phyloP scores from a whole-genome alignment of 2,113 vertebrate genomes.

The Syrmaticus mikado region DNA sequence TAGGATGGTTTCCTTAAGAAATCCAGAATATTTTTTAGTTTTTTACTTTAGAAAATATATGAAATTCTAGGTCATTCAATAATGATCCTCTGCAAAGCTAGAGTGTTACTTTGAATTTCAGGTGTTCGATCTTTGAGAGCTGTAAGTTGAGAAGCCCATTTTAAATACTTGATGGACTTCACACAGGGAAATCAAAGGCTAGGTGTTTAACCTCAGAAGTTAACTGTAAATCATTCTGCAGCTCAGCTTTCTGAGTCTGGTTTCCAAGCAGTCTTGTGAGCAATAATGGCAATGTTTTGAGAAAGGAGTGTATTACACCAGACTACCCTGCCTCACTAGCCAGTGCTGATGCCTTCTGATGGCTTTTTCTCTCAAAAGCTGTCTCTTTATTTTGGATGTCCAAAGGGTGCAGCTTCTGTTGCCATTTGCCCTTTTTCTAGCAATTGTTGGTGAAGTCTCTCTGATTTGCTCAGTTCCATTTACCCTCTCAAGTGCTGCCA shows the following conservation, averaged over 20 bases:
- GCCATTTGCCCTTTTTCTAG: background rate
- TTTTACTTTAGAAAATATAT: background rate
- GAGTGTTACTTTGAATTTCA: constrained; percentile 47
- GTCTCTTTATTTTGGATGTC: background rate
- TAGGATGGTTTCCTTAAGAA: constrained; percentile 20
- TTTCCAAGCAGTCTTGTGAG: constrained; percentile 26
- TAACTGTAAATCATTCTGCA: constrained; percentile 29
- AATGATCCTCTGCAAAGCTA: background rate
- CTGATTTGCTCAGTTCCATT: background rate
- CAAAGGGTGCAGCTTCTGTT: background rate
- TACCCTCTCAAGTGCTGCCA: background rate
- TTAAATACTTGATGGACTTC: constrained; percentile 62
- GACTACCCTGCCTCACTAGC: accelerated
- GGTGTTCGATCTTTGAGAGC: constrained; percentile 53
- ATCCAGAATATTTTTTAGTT: background rate
- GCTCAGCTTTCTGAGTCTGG: constrained; percentile 5
- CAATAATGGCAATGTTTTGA: background rate
- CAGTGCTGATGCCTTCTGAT: background rate
- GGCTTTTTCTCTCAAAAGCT: background rate
- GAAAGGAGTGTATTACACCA: background rate
- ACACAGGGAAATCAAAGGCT: constrained; percentile 21
- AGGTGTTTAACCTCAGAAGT: constrained; percentile 59
- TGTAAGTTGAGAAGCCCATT: constrained; percentile 27
- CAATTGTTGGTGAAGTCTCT: background rate
- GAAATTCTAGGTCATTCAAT: background rate